Conservation (phyloP, 2,797 vertebrate species). For the Euphonia xanthogaster region DNA sequence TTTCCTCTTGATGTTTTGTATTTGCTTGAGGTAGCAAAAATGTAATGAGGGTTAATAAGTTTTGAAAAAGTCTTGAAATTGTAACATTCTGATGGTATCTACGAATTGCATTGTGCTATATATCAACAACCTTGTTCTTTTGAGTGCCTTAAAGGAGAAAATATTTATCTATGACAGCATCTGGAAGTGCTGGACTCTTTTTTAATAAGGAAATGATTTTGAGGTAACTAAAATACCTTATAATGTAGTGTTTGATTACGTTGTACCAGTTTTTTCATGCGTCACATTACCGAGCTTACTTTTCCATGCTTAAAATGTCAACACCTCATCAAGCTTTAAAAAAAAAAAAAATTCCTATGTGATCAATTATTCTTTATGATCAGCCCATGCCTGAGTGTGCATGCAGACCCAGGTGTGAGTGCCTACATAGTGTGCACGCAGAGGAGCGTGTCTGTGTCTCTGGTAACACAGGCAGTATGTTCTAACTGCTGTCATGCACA, state of each 20-base stretch:
- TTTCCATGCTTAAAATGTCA: neutral
- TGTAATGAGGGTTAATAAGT: neutral
- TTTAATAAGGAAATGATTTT: neutral
- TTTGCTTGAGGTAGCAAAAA: neutral
- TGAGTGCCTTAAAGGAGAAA: neutral
- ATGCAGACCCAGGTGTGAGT: neutral
- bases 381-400: neutral
- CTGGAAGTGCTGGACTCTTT: neutral
- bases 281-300: neutral
- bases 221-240: neutral
- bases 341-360: neutral
- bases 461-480: rapidly evolving
- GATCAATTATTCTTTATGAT: slow-evolving; percentile 30
- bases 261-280: neutral
- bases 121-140: neutral
- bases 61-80: neutral
- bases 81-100: neutral
- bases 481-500: neutral
- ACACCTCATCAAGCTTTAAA: slow-evolving; percentile 1
- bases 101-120: neutral
- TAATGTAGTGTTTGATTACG: neutral
- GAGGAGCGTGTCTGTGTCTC: rapidly evolving
- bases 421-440: rapidly evolving
- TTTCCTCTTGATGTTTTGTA: neutral
- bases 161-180: neutral